These are phyloP conservation scores for Todiramphus saurophagus DNA, from an alignment of 2,113 vertebrate species.

Conservation along the genomic window DNA sequence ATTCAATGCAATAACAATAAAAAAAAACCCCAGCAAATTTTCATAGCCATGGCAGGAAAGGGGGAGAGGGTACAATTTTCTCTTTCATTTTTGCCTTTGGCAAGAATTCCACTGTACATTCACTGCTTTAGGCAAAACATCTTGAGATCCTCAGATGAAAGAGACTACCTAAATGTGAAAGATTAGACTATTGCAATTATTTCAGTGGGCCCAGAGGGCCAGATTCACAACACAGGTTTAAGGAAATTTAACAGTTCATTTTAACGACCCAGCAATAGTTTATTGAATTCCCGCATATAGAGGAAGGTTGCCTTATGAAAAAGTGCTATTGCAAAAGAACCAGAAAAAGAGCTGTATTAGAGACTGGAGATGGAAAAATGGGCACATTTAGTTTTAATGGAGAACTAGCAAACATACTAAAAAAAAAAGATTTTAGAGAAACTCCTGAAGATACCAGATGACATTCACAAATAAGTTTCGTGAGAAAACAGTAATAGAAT, in stretches of 20 bases:
- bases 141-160: constrained; percentile 31
- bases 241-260: background rate
- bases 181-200: constrained; percentile 9
- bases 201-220: background rate
- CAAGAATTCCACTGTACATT: background rate
- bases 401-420: background rate
- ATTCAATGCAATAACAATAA: background rate
- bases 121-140: constrained; percentile 7
- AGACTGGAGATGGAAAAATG: background rate
- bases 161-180: background rate
- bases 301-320: background rate
- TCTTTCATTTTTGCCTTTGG: background rate
- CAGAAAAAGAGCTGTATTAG: background rate
- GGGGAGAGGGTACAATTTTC: background rate
- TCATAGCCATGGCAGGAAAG: background rate
- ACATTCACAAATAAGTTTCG: background rate
- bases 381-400: background rate
- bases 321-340: background rate
- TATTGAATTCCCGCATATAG: background rate
- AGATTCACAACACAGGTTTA: background rate
- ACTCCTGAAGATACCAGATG: background rate
- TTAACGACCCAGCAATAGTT: background rate
- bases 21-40: background rate
- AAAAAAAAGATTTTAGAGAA: background rate
- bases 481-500: background rate